Conservation (phyloP, 1,140 invertebrate genomes). For the Diorhabda elongata region DNA sequence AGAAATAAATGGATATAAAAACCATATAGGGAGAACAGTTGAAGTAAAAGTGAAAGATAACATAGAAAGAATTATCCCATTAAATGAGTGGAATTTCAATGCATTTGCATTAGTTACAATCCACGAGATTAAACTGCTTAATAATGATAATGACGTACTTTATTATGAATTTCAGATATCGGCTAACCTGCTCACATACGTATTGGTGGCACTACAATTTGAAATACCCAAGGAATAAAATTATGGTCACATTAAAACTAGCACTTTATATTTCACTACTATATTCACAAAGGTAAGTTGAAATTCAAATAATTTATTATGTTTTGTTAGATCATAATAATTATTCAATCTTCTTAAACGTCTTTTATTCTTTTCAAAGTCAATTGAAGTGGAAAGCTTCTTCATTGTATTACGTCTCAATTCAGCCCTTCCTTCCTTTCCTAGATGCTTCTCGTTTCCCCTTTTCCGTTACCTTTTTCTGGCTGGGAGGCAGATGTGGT, state of each 20-base stretch:
- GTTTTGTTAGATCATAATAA: too few species aligned
- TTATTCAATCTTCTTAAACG: too few species aligned
- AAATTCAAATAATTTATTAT: too few species aligned
- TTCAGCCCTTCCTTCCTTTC: too few species aligned
- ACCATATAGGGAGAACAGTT: not conserved
- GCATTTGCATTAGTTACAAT: not conserved
- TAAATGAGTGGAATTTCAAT: not conserved
- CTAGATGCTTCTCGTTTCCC: too few species aligned
- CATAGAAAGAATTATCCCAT: not conserved
- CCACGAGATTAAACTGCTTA: not conserved
- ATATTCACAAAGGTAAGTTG: too few species aligned
- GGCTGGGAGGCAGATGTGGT: too few species aligned
- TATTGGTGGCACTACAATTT: constrained; percentile 43
- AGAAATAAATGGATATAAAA: not conserved
- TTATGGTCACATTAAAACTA: not conserved
- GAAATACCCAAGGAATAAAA: constrained; percentile 36
- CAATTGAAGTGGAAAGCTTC: too few species aligned
- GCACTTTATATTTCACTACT: too few species aligned
- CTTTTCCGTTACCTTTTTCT: too few species aligned
- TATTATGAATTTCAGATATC: constrained; percentile 37
- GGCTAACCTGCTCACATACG: constrained; percentile 43
- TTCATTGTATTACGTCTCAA: too few species aligned
- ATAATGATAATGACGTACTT: constrained; percentile 9
- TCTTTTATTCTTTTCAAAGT: too few species aligned
- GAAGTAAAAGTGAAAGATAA: not conserved